A percentile compares a stretch with the other conserved stretches of the same genome.
phyloP scores from a whole-genome alignment of 2,113 vertebrate species.

The Trachemys scripta region DNA sequence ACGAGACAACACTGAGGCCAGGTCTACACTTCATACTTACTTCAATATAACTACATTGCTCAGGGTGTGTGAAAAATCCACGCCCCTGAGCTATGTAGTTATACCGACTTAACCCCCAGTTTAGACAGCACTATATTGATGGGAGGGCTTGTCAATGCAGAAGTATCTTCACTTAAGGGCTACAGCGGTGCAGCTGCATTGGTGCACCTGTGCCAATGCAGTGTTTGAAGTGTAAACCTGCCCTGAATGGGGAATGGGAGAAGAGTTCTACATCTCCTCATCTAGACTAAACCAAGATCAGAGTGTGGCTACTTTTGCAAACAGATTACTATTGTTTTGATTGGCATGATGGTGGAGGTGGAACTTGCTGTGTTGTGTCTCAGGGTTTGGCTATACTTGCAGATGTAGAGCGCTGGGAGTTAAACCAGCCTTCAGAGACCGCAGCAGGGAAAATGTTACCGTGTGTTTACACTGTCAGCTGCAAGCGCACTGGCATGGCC shows the following conservation, averaged over 20 bases:
- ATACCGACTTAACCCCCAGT: not conserved
- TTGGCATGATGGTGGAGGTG: not conserved
- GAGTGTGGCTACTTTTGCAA: not conserved
- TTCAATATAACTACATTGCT: not conserved
- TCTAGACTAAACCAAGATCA: not conserved
- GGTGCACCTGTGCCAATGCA: not conserved
- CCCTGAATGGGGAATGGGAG: not conserved
- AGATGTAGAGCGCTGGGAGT: too few relatives aligned
- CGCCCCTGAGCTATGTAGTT: not conserved
- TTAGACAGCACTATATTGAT: not conserved
- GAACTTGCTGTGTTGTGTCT: not conserved
- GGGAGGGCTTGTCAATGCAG: not conserved
- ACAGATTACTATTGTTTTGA: not conserved
- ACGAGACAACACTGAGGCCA: not conserved
- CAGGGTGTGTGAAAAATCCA: not conserved
- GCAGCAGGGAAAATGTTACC: too few relatives aligned
- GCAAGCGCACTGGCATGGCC: too few relatives aligned
- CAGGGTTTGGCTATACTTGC: too few relatives aligned
- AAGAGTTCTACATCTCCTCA: not conserved
- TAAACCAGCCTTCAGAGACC: too few relatives aligned
- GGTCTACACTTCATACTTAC: not conserved
- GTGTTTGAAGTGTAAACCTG: not conserved
- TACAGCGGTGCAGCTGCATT: not conserved
- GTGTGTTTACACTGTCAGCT: too few relatives aligned
- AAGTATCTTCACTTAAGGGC: not conserved